These are phyloP conservation scores for Chaenodraco wilsoni DNA, from an alignment of 2,797 vertebrate species.

Conservation along the genomic window DNA sequence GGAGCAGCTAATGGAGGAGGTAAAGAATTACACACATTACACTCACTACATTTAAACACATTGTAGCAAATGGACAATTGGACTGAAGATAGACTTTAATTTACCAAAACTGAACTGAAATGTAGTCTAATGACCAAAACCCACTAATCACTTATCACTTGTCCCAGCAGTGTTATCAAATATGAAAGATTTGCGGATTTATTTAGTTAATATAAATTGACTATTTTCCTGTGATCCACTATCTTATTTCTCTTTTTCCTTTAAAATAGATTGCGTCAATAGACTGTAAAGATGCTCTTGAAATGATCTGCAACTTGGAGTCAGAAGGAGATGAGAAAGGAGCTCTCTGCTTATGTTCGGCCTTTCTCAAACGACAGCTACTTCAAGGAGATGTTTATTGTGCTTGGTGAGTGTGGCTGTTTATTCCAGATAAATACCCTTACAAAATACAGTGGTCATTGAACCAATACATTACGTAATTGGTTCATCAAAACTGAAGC, in stretches of 20 bases:
- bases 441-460: not conserved
- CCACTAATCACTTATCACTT: not conserved
- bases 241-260: slow-evolving; percentile 14
- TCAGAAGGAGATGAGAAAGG: slow-evolving; percentile 98
- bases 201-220: slow-evolving; percentile 6
- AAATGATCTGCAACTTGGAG: slow-evolving; percentile 99
- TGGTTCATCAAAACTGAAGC: slow-evolving; percentile 8
- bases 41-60: not conserved
- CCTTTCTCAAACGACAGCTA: slow-evolving; percentile 96
- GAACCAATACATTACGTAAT: slow-evolving; percentile 5
- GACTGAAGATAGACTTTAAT: not conserved
- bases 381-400: slow-evolving; percentile 99
- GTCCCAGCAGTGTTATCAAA: not conserved
- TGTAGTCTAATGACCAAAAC: not conserved
- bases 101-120: not conserved
- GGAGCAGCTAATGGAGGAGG: slow-evolving; percentile 97
- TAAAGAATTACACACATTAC: slow-evolving; percentile 74
- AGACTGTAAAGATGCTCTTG: slow-evolving; percentile 98
- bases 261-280: slow-evolving; percentile 85
- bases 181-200: not conserved
- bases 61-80: not conserved
- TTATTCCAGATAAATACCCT: slow-evolving; percentile 25
- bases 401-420: slow-evolving; percentile 90
- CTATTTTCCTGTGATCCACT: not conserved
- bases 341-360: slow-evolving; percentile 94